Evolutionary conservation across 1,140 invertebrate genomes (phyloP), one percentile per base, ranked within the genome.

Genomic region (Ganaspis sp.): DNA sequence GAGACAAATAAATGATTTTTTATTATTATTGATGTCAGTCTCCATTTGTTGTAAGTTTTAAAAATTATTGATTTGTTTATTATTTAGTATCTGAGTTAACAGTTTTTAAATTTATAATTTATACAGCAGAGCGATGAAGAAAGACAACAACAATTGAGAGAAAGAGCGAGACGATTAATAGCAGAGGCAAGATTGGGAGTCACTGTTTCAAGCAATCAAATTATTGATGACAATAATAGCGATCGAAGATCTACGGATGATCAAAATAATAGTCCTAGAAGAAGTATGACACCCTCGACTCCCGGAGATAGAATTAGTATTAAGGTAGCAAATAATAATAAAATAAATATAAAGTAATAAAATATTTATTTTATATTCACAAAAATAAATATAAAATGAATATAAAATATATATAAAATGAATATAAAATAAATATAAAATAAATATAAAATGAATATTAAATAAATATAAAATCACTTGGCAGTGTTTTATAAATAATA

Each of bases 151-250:
- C 94, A 95, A 79, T 89, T 99, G 69, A 92, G 96, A 26, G 97
- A 98, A 91, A 92, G 97, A 86, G 98, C 98, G 58, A 93, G 97
- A 80, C 94, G 95, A 85, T 91, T 99, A 49, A 98, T 99, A 76
- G 96, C 96, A 0, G 97, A 98, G 86, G 96, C 97, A 0, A 93
- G 96, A 84, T 93, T 94, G 92, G 93, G 94, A 49, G 90, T 91
- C 12, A 90, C 89, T 81, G 81, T 93, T 83, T 88, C 87, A 69
- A 86, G 88, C 19, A 88, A 86, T 86, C 89, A 90, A 83, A 84
- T 87, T 9, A 84, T 69, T 49, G 89, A 91, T 54, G 89, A 91
- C 64, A 90, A 91, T 80, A 88, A 80, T 54, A 88, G 87, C 76
- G 87, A 91, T 40, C 85, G 81, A 79, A 81, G 87, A 74, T 90